phyloP scores from a whole-genome alignment of 2,797 vertebrate genomes.

The Melanitta fusca region DNA sequence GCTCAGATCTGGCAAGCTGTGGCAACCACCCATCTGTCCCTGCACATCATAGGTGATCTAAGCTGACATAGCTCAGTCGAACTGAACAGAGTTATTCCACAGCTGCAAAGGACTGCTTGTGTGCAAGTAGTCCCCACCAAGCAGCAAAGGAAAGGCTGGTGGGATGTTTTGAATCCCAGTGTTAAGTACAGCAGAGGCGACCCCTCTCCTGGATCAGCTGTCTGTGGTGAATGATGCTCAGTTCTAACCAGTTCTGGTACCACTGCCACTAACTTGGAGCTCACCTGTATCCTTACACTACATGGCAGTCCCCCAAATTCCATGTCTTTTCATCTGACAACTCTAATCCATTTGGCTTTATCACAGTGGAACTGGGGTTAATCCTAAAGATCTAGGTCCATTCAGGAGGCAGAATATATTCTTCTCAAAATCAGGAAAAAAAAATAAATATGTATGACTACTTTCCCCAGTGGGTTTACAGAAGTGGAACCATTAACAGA shows the following conservation, averaged over 20 bases:
- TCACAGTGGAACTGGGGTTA: background rate
- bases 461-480: accelerated
- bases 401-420: background rate
- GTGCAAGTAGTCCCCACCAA: background rate
- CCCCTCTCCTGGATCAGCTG: background rate
- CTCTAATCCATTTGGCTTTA: background rate
- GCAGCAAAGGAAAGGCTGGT: background rate
- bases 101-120: background rate
- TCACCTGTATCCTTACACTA: accelerated
- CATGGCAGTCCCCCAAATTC: background rate
- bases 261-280: background rate
- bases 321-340: background rate
- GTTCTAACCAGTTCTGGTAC: accelerated
- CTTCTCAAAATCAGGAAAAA: background rate
- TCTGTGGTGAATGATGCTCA: accelerated
- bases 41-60: background rate
- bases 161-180: background rate
- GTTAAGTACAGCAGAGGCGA: background rate
- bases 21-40: background rate
- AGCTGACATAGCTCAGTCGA: background rate
- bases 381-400: background rate
- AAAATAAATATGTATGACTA: background rate
- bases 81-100: background rate
- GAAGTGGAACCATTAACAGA: background rate
- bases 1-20: background rate